Conservation (phyloP, 2,797 vertebrate species). For the Darevskia mixta region DNA sequence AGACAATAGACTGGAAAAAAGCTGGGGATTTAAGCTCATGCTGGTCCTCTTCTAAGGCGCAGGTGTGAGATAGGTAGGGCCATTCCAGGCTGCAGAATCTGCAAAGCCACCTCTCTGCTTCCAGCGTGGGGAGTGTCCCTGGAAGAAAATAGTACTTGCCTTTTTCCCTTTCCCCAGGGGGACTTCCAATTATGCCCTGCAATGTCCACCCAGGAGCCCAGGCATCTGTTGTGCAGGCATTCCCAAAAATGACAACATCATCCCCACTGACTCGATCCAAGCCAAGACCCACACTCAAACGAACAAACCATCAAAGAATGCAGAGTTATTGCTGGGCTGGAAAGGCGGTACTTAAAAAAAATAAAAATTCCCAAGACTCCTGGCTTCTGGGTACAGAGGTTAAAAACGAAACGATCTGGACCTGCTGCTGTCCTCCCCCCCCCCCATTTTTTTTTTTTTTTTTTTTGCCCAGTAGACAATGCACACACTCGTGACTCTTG, state of each 20-base stretch:
- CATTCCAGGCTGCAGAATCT: neutral
- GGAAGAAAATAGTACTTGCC: neutral
- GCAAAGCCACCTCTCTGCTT: neutral
- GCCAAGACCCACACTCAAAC: no score
- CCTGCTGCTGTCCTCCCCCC: neutral
- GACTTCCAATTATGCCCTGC: neutral
- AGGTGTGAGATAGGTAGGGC: neutral
- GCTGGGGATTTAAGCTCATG: neutral
- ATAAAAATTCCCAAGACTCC: neutral
- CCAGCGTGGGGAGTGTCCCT: neutral
- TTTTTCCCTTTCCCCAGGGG: neutral
- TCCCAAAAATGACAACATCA: neutral
- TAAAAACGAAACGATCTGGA: neutral
- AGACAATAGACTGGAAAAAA: neutral
- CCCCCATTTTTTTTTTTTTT: no score
- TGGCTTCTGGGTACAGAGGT: neutral
- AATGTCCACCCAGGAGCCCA: neutral
- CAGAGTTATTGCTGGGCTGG: neutral
- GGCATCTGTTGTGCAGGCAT: neutral
- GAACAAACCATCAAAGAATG: neutral
- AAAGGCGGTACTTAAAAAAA: neutral
- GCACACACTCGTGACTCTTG: neutral
- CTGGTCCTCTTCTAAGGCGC: neutral
- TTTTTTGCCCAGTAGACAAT: neutral
- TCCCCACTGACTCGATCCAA: neutral